Base-by-base conservation (phyloP, 1,140 invertebrate species). In the Sinella curviseta region DNA sequence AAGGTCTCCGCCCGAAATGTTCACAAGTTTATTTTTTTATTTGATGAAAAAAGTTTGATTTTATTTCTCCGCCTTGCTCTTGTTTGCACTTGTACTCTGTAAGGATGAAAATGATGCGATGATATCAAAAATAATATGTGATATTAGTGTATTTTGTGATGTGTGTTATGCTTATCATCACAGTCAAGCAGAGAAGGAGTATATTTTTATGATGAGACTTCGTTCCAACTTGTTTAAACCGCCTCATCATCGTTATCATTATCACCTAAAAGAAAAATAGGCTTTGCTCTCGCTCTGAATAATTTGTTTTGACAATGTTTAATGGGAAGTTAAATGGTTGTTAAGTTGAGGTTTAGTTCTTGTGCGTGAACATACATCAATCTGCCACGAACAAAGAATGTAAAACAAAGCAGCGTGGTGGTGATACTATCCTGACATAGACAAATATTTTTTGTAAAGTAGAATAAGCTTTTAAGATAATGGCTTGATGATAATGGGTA, bases 381-480 rank as follows among this genome's bases (percentile, higher is more conserved):
- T n/a, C n/a, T n/a, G n/a, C n/a, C n/a, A n/a, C n/a, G n/a, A n/a
- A n/a, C n/a, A n/a, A n/a, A n/a, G n/a, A n/a, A n/a, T n/a, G n/a
- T n/a, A n/a, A n/a, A n/a, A n/a, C n/a, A n/a, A n/a, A n/a, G n/a
- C n/a, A n/a, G n/a, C n/a, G n/a, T n/a, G n/a, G n/a, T n/a, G n/a
- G n/a, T n/a, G n/a, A n/a, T n/a, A n/a, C n/a, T n/a, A n/a, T n/a
- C n/a, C n/a, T n/a, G n/a, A n/a, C n/a, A n/a, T n/a, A n/a, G n/a
- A n/a, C n/a, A n/a, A n/a, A n/a, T n/a, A n/a, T n/a, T n/a, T n/a
- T n/a, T n/a, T n/a, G n/a, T n/a, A n/a, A n/a, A n/a, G n/a, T n/a
- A n/a, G n/a, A 65, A 26, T 26, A 33, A 31, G 65, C 65, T 70
- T 70, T 70, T 70, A 70, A 33, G 65, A 70, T 70, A 33, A 70